Conservation (phyloP, 30 jellyfish, hydroid and myxozoan species). For the Hydractinia symbiolongicarpus region DNA sequence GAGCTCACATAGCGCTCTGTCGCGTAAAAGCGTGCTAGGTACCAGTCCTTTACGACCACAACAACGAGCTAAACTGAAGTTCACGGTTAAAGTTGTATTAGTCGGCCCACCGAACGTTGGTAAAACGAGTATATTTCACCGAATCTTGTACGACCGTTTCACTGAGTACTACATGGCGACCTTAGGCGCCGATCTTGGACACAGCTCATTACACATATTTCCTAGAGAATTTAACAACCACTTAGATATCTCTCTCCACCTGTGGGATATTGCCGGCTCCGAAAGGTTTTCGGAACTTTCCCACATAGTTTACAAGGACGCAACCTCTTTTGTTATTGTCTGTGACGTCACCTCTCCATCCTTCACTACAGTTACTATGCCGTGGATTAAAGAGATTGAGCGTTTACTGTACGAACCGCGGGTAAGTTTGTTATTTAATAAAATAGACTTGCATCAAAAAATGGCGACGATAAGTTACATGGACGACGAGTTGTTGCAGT, state of each 20-base stretch:
- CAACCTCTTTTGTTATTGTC: conserved; percentile 54
- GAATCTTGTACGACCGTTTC: conserved; percentile 74
- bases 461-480: conserved; percentile 32
- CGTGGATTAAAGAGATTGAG: conserved; percentile 50
- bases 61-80: neutral
- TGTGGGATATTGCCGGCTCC: conserved; percentile 87
- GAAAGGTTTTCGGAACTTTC: conserved; percentile 40
- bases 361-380: conserved; percentile 12
- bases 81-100: conserved; percentile 42
- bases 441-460: conserved; percentile 48
- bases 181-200: conserved; percentile 77
- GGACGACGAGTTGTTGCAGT: conserved; percentile 15
- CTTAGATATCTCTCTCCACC: conserved; percentile 47
- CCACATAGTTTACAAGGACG: conserved; percentile 42
- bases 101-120: conserved; percentile 78
- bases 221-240: conserved; percentile 35
- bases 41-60: neutral
- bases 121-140: conserved; percentile 78
- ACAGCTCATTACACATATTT: conserved; percentile 39
- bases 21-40: neutral
- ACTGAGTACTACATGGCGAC: conserved; percentile 68
- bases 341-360: conserved; percentile 36
- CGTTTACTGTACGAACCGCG: conserved; percentile 51
- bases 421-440: conserved; percentile 54
- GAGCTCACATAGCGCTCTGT: neutral